Evolutionary conservation across 2,797 vertebrate genomes (phyloP), one percentile per base, ranked within the genome.

Genomic region (Etheostoma nigrum): DNA sequence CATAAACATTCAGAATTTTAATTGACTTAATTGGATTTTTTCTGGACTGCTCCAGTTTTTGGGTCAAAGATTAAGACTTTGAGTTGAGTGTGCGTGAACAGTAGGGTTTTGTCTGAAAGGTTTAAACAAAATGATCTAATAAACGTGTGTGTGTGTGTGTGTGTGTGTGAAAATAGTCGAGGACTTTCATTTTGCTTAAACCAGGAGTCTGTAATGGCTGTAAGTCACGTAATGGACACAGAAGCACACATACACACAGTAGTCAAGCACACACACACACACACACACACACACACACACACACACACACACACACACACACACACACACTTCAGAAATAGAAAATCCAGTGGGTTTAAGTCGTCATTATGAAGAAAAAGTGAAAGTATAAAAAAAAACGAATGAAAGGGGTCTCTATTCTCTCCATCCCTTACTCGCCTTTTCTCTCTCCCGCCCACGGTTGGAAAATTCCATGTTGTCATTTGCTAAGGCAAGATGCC

Each of bases 381-480:
- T 91, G 86, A 92, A 92, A 89, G 89, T 89, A 86, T 90, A 63
- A 80, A 47, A 78, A 81, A 87, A 88, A 86, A 86, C 54, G 80
- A 91, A 94, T 94, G 92, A 94, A 93, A 93, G 92, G 87, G 85
- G 77, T 88, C 92, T 89, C 88, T 94, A 93, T 93, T 92, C 89
- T 91, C 88, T 85, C 67, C 70, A 75, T 88, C 87, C 71, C 79
- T 87, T 80, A 18, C 89, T 91, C 48, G 59, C 78, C 86, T 88
- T 92, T 83, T 83, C 89, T 86, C 84, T 89, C 88, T 89, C 87
- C 88, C 81, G 87, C 92, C 91, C 87, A 90, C 91, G 86, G 93
- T 93, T 93, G 94, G 95, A 96, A 96, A 95, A 94, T 96, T 96
- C 94, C 95, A 95, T 95, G 92, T 81, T 90, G 94, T 95, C 93